phyloP scores from a whole-genome alignment of 2,113 vertebrate genomes.

The Ceyx melanurus region DNA sequence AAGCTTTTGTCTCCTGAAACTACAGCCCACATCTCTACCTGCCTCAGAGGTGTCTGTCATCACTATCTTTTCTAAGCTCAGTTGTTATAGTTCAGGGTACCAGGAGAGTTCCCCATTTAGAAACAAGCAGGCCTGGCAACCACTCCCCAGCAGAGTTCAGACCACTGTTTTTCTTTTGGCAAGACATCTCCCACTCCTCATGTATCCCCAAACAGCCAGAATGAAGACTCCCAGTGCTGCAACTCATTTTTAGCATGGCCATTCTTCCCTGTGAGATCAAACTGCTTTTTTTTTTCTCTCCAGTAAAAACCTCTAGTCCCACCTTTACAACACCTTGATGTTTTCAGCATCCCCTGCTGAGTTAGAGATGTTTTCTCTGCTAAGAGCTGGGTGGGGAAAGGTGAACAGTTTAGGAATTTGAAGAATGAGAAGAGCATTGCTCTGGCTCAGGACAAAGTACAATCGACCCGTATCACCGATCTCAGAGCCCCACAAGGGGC shows the following conservation, averaged over 20 bases:
- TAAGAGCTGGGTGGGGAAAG: slow-evolving; percentile 8
- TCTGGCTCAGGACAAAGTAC: neutral
- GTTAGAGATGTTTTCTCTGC: neutral
- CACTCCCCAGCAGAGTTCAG: neutral
- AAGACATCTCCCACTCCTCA: neutral
- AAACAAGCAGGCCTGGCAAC: neutral
- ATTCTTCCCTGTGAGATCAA: neutral
- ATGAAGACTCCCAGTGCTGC: neutral
- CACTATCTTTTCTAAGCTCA: neutral
- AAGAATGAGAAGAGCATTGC: neutral
- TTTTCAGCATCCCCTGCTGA: neutral
- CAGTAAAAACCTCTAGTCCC: neutral
- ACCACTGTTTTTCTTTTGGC: neutral
- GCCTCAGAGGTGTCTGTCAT: neutral
- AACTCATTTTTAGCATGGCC: neutral
- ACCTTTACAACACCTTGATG: neutral
- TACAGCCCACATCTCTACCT: neutral
- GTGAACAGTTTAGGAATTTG: slow-evolving; percentile 28
- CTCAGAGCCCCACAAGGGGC: neutral
- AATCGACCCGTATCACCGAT: neutral
- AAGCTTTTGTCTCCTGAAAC: neutral
- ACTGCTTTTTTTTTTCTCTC: neutral
- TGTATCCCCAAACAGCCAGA: neutral
- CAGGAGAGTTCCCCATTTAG: neutral
- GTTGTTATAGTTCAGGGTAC: neutral